Percentiles rank a stretch among this genome's conserved stretches.
phyloP scores from a whole-genome alignment of 2,113 vertebrate genomes.

The Colossoma macropomum region DNA sequence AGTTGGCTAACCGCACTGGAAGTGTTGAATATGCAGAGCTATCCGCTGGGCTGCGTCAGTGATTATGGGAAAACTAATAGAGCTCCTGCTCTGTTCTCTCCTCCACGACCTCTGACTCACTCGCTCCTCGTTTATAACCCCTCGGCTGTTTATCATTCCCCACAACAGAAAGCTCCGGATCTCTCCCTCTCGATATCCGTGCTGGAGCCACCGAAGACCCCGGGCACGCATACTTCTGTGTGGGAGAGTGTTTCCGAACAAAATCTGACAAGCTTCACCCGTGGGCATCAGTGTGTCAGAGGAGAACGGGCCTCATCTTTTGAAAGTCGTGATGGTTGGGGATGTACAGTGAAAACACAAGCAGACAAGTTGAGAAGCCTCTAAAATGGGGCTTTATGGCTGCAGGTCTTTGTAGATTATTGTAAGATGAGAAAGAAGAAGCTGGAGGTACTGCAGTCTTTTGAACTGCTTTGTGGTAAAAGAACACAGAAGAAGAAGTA shows the following conservation, averaged over 20 bases:
- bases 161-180: slow-evolving; percentile 24
- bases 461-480: neutral
- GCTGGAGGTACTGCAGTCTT: neutral
- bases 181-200: slow-evolving; percentile 9
- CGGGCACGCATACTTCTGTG: slow-evolving; percentile 24
- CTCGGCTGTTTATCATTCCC: slow-evolving; percentile 17
- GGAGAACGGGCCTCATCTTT: slow-evolving; percentile 2
- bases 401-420: neutral
- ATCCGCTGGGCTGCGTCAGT: slow-evolving; percentile 10
- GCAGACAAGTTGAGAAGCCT: slow-evolving; percentile 2
- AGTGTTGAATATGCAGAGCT: slow-evolving; percentile 39
- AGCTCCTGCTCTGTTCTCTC: slow-evolving; percentile 25
- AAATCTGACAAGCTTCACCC: slow-evolving; percentile 32
- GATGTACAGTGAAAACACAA: slow-evolving; percentile 9
- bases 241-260: slow-evolving; percentile 33
- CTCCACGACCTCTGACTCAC: slow-evolving; percentile 43
- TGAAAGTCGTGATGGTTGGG: slow-evolving; percentile 6
- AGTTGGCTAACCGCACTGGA: neutral
- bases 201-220: neutral
- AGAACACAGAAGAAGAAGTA: too few relatives aligned
- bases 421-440: neutral
- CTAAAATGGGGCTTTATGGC: slow-evolving; percentile 14
- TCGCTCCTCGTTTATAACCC: slow-evolving; percentile 23
- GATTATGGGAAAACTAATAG: slow-evolving; percentile 36
- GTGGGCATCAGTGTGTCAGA: slow-evolving; percentile 20